A percentile compares a stretch with the other conserved stretches of the same genome.
Evolutionary conservation across 64 coral and sea anemone species (phyloP).

Genomic region (Pocillopora damicornis): DNA sequence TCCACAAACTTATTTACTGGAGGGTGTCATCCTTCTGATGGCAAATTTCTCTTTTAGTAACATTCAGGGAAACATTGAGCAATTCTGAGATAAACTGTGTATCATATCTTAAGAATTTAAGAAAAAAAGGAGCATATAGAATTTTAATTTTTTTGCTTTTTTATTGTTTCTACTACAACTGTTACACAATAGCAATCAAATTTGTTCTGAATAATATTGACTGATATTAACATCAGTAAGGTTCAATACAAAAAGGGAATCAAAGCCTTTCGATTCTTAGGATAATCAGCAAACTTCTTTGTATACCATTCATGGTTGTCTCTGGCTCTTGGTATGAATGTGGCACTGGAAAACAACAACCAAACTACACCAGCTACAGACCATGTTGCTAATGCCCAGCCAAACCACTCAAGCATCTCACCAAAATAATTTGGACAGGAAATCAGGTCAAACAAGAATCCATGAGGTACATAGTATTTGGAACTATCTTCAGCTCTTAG

Average conservation of each 20-base stretch:
- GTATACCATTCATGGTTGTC: conserved; percentile 48
- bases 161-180: no score
- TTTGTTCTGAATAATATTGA: no score
- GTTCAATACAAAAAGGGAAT: conserved; percentile 49
- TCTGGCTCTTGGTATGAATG: conserved; percentile 37
- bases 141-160: no score
- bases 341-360: conserved; percentile 42
- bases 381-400: conserved; percentile 50
- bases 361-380: conserved; percentile 38
- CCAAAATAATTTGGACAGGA: conserved; percentile 51
- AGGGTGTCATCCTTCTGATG: no score
- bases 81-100: no score
- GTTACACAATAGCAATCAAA: no score
- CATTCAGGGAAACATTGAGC: no score
- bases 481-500: conserved; percentile 10
- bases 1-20: no score
- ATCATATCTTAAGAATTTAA: no score
- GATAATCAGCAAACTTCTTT: conserved; percentile 45
- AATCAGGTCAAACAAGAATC: neutral
- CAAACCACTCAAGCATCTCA: conserved; percentile 55
- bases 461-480: neutral
- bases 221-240: no score
- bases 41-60: no score
- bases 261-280: conserved; percentile 29
- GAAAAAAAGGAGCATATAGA: no score